Conservation (phyloP, 1,140 invertebrate genomes). For the Popillia japonica region DNA sequence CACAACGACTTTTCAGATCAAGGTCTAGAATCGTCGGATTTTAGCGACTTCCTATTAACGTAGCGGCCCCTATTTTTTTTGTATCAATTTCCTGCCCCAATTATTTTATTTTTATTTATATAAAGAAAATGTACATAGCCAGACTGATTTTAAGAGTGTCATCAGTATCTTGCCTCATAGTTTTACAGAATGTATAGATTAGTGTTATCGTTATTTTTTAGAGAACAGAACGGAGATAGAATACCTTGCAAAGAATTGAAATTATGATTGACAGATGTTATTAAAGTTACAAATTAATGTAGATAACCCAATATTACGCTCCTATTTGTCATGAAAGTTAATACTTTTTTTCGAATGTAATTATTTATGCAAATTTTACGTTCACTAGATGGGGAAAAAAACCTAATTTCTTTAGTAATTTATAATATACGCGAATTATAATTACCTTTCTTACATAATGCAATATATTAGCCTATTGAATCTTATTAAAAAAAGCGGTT, state of each 20-base stretch:
- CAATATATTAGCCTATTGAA: neutral
- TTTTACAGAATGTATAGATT: conserved; percentile 21
- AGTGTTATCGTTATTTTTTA: no score
- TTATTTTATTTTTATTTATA: conserved; percentile 36
- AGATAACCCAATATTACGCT: neutral
- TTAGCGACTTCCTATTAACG: conserved; percentile 57
- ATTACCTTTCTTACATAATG: neutral
- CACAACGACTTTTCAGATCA: conserved; percentile 56
- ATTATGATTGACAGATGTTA: neutral
- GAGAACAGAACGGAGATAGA: neutral
- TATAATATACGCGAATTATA: neutral
- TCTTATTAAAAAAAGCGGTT: neutral
- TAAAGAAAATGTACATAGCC: conserved; percentile 36
- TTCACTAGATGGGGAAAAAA: neutral
- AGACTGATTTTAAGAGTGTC: conserved; percentile 21
- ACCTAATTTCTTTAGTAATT: neutral
- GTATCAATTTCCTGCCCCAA: neutral
- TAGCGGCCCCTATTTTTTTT: conserved; percentile 43
- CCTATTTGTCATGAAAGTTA: neutral
- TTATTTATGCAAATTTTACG: neutral
- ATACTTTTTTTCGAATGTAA: neutral
- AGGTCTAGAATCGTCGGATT: conserved; percentile 51
- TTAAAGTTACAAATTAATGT: neutral
- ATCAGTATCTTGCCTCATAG: conserved; percentile 40
- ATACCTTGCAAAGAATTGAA: neutral